phyloP scores from a whole-genome alignment of 1,140 invertebrate species.

The Pogonomyrmex barbatus region DNA sequence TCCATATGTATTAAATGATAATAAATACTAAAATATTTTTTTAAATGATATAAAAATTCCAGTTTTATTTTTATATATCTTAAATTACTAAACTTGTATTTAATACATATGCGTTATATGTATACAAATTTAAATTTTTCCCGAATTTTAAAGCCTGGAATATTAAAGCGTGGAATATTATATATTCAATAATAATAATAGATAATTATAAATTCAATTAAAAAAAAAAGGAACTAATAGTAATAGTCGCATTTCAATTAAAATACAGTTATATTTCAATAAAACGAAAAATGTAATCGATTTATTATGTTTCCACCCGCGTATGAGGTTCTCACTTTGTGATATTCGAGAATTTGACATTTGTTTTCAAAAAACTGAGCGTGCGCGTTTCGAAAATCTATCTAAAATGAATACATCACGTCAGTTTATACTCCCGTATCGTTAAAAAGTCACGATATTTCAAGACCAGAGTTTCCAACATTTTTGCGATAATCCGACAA shows the following conservation, averaged over 20 bases:
- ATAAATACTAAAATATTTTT: background rate
- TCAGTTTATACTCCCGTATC: background rate
- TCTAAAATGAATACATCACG: background rate
- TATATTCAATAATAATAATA: too few relatives aligned
- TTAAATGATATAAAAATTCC: background rate
- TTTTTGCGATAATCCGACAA: background rate
- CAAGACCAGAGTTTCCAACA: background rate
- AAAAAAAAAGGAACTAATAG: too few relatives aligned
- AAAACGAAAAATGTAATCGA: background rate
- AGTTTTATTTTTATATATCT: background rate
- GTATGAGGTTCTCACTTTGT: background rate
- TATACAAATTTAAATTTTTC: background rate
- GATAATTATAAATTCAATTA: too few relatives aligned
- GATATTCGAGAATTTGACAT: background rate
- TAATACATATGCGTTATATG: background rate
- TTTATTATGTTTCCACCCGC: background rate
- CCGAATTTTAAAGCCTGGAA: background rate
- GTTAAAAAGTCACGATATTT: slow-evolving; percentile 17
- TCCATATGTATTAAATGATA: background rate
- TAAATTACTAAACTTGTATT: background rate
- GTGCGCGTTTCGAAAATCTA: background rate
- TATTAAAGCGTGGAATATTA: too few relatives aligned
- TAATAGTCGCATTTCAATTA: too few relatives aligned
- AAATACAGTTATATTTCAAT: background rate
- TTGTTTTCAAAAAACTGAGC: background rate